Conservation (phyloP, 2,797 vertebrate genomes). For the Molossus molossus region DNA sequence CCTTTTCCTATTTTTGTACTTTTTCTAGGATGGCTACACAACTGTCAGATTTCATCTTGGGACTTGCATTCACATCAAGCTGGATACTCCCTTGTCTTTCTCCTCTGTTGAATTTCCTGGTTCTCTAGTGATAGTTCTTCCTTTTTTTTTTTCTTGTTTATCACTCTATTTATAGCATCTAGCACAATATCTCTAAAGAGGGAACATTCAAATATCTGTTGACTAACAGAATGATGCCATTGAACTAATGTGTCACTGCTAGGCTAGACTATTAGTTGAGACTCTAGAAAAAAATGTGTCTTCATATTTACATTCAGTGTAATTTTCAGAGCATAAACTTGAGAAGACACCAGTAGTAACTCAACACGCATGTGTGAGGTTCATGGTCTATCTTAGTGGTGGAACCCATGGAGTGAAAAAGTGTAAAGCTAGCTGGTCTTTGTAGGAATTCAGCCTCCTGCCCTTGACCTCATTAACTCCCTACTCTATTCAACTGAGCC, state of each 20-base stretch:
- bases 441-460: constrained; percentile 43
- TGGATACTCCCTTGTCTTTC: background rate
- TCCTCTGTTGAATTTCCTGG: background rate
- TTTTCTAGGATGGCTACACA: too few relatives aligned
- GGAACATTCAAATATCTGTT: background rate
- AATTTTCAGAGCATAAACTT: background rate
- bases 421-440: constrained; percentile 17
- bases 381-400: background rate
- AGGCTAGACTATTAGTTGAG: background rate
- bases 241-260: background rate
- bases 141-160: background rate
- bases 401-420: background rate
- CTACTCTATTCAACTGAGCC: constrained; percentile 35
- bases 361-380: background rate
- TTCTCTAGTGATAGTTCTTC: background rate
- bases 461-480: constrained; percentile 63
- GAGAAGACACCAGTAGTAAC: background rate
- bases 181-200: background rate
- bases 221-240: background rate
- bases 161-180: background rate
- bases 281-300: background rate
- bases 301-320: background rate
- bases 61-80: background rate
- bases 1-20: background rate
- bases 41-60: background rate